Base-by-base conservation (phyloP, 2,888 invertebrate species). In the Drosophila algonquin region DNA sequence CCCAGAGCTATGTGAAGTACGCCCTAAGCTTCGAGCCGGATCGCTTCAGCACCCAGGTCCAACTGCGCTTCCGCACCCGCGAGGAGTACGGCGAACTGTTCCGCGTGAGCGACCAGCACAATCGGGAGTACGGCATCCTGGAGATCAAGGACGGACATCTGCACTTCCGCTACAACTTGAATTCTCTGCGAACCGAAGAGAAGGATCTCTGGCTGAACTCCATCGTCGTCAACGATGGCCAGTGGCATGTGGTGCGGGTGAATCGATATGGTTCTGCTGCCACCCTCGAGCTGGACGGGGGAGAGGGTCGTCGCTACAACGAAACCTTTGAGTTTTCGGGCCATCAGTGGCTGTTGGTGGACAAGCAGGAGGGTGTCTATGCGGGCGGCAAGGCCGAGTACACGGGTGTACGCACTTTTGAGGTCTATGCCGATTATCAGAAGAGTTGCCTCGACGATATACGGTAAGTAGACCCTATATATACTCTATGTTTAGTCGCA, bases 351-450 rank as follows among this genome's bases (percentile, higher is more conserved):
- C 93, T 98, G 80, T 92, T 97, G 76, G 98, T 98, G 18, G 98
- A 97, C 90, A 98, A 98, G 89, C 98, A 98, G 90, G 98, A 98
- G 91, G 98, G 98, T 0, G 98, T 98, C 24, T 98, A 98, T 89
- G 98, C 98, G 0, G 98, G 98, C 61, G 98, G 98, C 16, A 98
- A 98, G 92, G 98, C 98, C 2, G 98, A 98, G 90, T 98, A 98
- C 90, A 98, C 98, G 2, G 98, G 98, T 27, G 97, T 98, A 3
- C 93, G 98, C 70, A 98, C 98, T 0, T 98, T 98, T 90, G 98
- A 98, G 93, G 98, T 98, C 6, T 98, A 97, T 90, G 97, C 97
- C 0, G 98, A 98, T 92, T 98, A 97, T 92, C 97, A 98, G 89
- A 98, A 98, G 94, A 97, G 98, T 94, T 94, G 94, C 81, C 92